These are phyloP conservation scores for Apostichopus leukothele DNA, from an alignment of 53 echinoderm and acorn worm species.

Conservation along the genomic window DNA sequence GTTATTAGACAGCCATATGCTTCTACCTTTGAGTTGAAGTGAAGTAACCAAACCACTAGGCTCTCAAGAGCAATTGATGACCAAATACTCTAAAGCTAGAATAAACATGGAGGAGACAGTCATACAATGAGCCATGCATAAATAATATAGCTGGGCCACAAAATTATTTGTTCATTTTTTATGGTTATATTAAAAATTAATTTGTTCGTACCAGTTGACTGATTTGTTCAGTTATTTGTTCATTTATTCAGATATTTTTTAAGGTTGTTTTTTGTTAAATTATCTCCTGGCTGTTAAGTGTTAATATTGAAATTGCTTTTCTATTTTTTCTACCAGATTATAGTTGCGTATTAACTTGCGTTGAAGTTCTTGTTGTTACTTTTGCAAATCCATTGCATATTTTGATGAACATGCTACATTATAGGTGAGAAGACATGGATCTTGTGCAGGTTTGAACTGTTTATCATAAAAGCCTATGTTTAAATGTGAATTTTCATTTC, in stretches of 20 bases:
- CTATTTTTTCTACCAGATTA: conserved; percentile 13
- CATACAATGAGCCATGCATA: conserved; percentile 8
- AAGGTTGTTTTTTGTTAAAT: background rate
- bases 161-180: too few species aligned
- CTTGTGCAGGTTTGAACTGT: too few species aligned
- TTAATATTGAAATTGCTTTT: conserved; percentile 13
- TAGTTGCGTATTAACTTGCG: conserved; percentile 13
- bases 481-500: too few species aligned
- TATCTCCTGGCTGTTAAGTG: conserved; percentile 13
- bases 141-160: background rate
- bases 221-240: too few species aligned
- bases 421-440: too few species aligned
- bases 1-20: conserved; percentile 3
- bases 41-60: conserved; percentile 13
- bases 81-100: conserved; percentile 2
- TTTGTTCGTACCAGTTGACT: too few species aligned
- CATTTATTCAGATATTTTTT: too few species aligned
- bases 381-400: too few species aligned
- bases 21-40: conserved; percentile 1
- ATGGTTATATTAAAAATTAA: too few species aligned
- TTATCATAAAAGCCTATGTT: too few species aligned
- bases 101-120: conserved; percentile 7
- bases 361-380: conserved; percentile 1
- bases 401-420: too few species aligned
- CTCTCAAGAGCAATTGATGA: too few species aligned